Percentiles rank a stretch among this genome's conserved stretches.
These are phyloP conservation scores for Cliona cf. orientalis DNA, from an alignment of 37 sponge, comb jelly and placozoan genomes.

Conservation along the genomic window DNA sequence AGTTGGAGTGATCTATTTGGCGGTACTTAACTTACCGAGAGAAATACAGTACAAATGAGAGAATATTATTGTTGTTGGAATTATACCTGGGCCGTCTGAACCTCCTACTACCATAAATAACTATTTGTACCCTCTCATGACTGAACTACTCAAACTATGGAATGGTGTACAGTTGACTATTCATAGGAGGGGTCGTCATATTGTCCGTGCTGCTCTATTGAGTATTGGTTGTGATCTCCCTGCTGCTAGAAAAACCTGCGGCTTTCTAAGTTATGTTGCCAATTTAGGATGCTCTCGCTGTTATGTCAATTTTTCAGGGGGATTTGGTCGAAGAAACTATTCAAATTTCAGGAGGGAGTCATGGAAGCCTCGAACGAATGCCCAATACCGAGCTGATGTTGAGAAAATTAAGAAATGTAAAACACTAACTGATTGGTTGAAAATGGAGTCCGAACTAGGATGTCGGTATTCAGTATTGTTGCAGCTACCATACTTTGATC, in stretches of 20 bases:
- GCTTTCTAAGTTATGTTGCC: constrained; percentile 34
- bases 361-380: constrained; percentile 6
- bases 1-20: constrained; percentile 33
- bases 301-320: not conserved
- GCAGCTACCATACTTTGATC: constrained; percentile 38
- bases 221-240: constrained; percentile 46
- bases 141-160: constrained; percentile 27
- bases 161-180: not conserved
- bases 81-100: constrained; percentile 49
- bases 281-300: constrained; percentile 27
- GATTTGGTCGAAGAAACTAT: not conserved
- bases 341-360: constrained; percentile 4
- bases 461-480: constrained; percentile 33
- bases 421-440: not conserved
- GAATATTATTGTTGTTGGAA: constrained; percentile 25
- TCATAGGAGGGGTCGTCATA: not conserved
- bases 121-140: constrained; percentile 24
- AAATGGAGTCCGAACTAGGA: constrained; percentile 18
- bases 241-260: constrained; percentile 47
- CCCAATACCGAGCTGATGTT: constrained; percentile 12
- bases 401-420: not conserved
- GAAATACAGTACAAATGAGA: not conserved
- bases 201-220: constrained; percentile 28
- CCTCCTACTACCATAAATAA: constrained; percentile 17
- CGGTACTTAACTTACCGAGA: constrained; percentile 16